Evolutionary conservation across 2,797 vertebrate genomes (phyloP), one percentile per base, ranked within the genome.

Genomic region (Loriculus beryllinus): DNA sequence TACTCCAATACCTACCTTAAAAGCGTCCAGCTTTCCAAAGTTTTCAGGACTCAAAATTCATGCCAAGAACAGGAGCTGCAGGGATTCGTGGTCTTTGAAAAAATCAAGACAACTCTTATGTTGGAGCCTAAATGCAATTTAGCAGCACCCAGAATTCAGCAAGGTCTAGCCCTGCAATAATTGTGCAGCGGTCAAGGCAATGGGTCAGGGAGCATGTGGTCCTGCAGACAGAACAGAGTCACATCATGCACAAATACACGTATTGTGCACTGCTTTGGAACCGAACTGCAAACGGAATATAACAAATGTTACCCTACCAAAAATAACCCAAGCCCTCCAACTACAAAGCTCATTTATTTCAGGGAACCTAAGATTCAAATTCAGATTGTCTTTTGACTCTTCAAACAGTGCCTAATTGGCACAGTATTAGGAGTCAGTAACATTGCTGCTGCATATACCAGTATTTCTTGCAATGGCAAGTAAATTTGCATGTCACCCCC

Each of bases 241-340:
- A 67, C 71, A 75, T 90, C 93, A 81, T 6, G 91, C 82, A 92
- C 91, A 88, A 65, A 70, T 29, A 28, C 89, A 60, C 13, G 51
- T 78, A 52, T 26, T 54, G 91, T 90, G 91, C 80, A 14, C 82
- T 86, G 18, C 90, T 74, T 42, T 93, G 93, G 94, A 84, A n/a
- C 81, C 3, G 14, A 67, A 62, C 93, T 79, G 92, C 93, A 35
- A 95, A 84, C 7, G 64, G 91, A 86, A 83, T 47, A 95, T 31
- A 91, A 72, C 95, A 95, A 89, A 88, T 90, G 93, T 92, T 92
- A 81, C 69, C 92, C 92, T 5, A 75, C 95, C 95, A 90, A 92
- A 94, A 97, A 94, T 85, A 96, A 96, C 96, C 91, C 87, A 8
- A 43, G 63, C 33, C 33, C 71, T 92, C 29, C 57, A 28, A 40